Percentiles rank a stretch among this genome's conserved stretches.
phyloP scores from a whole-genome alignment of 2,888 invertebrate species.

The Drosophila formosana region DNA sequence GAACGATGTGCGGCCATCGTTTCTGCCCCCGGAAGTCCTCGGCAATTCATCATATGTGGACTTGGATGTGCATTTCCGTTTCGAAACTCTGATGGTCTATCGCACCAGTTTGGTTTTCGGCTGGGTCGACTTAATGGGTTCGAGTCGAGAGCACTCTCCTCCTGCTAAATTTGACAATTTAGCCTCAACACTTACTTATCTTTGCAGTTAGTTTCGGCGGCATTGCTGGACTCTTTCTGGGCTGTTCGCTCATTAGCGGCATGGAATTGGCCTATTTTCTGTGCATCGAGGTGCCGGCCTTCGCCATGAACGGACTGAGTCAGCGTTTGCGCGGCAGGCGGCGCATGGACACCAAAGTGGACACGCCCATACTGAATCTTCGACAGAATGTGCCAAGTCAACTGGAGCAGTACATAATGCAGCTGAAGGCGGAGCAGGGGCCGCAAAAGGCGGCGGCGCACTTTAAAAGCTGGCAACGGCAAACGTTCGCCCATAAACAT shows the following conservation, averaged over 20 bases:
- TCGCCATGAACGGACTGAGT: slow-evolving; percentile 54
- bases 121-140: slow-evolving; percentile 86
- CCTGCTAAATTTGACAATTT: neutral
- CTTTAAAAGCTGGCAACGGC: slow-evolving; percentile 66
- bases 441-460: slow-evolving; percentile 27
- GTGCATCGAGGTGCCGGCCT: slow-evolving; percentile 79
- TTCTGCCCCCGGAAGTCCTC: slow-evolving; percentile 73
- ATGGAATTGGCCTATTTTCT: slow-evolving; percentile 85
- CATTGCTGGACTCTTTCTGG: slow-evolving; percentile 86
- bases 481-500: slow-evolving; percentile 66
- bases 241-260: slow-evolving; percentile 86
- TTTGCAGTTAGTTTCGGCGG: slow-evolving; percentile 85
- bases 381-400: slow-evolving; percentile 58
- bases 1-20: slow-evolving; percentile 79
- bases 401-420: slow-evolving; percentile 68
- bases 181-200: neutral
- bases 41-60: slow-evolving; percentile 82
- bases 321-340: slow-evolving; percentile 40
- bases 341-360: slow-evolving; percentile 17
- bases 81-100: slow-evolving; percentile 85
- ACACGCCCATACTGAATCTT: slow-evolving; percentile 56
- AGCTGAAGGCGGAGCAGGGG: slow-evolving; percentile 52
- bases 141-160: slow-evolving; percentile 30
- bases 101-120: slow-evolving; percentile 85
- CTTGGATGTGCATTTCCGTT: slow-evolving; percentile 85